These are phyloP conservation scores for Dryobota labecula DNA, from an alignment of 2,888 invertebrate genomes.

Conservation along the genomic window DNA sequence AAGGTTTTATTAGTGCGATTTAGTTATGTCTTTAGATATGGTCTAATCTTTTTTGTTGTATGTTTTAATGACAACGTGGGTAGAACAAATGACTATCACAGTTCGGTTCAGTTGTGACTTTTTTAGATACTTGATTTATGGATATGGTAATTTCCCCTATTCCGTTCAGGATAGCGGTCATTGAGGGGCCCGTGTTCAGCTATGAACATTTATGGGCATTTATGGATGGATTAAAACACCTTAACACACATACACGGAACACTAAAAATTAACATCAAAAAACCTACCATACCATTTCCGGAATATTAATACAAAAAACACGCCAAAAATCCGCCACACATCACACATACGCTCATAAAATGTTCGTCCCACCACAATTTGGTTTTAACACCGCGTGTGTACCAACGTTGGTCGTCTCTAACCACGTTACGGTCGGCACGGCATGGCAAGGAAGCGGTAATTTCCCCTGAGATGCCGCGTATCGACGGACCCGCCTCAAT, in stretches of 20 bases:
- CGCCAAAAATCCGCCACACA: constrained; percentile 25
- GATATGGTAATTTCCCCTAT: neutral
- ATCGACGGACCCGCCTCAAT: constrained; percentile 77
- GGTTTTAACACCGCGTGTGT: constrained; percentile 72
- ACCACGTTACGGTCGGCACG: constrained; percentile 68
- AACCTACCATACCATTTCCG: neutral
- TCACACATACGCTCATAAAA: constrained; percentile 36
- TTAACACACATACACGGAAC: neutral
- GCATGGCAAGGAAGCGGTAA: constrained; percentile 74
- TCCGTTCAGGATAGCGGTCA: neutral
- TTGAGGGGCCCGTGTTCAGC: rapidly evolving
- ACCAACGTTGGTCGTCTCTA: constrained; percentile 71
- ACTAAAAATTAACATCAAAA: neutral
- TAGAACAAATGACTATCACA: constrained; percentile 9
- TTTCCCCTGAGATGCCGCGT: constrained; percentile 79
- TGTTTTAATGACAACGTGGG: constrained; percentile 21
- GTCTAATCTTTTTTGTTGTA: constrained; percentile 12
- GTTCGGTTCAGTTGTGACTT: neutral
- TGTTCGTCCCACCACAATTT: constrained; percentile 72
- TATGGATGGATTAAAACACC: neutral
- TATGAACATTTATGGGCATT: neutral
- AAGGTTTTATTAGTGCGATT: no score
- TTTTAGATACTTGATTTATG: neutral
- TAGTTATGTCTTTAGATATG: no score
- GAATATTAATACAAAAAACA: constrained; percentile 22